phyloP scores from a whole-genome alignment of 2,888 invertebrate species.

The Troides aeacus region DNA sequence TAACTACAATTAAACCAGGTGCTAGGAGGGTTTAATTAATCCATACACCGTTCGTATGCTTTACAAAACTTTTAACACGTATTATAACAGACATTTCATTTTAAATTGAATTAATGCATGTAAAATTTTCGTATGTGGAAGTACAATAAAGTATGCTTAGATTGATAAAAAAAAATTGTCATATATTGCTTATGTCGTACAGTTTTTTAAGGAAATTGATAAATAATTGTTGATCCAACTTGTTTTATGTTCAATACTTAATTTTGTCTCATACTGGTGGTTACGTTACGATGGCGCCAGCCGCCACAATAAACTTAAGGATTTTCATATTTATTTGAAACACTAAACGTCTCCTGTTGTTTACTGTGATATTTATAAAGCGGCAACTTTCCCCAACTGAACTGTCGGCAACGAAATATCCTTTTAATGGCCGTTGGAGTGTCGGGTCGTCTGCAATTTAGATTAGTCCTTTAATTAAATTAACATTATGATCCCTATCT shows the following conservation, averaged over 20 bases:
- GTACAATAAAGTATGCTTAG: too few species aligned
- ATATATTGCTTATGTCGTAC: too few species aligned
- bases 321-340: constrained; percentile 38
- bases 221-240: too few species aligned
- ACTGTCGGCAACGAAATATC: constrained; percentile 74
- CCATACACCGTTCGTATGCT: constrained; percentile 1
- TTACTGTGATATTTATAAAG: constrained; percentile 70
- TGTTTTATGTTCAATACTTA: neutral
- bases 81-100: too few species aligned
- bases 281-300: constrained; percentile 8
- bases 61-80: neutral
- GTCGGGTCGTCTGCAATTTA: constrained; percentile 80
- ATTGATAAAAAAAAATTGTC: too few species aligned
- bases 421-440: constrained; percentile 76
- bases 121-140: too few species aligned
- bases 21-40: constrained; percentile 59
- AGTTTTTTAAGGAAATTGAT: too few species aligned
- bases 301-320: constrained; percentile 10
- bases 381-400: constrained; percentile 69
- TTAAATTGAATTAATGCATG: too few species aligned
- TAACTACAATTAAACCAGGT: constrained; percentile 48
- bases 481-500: constrained; percentile 80
- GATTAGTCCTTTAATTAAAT: constrained; percentile 81
- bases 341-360: constrained; percentile 53
- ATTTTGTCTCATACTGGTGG: neutral